These are phyloP conservation scores for Xestia rhomboidea DNA, from an alignment of 2,888 invertebrate species.

Conservation along the genomic window DNA sequence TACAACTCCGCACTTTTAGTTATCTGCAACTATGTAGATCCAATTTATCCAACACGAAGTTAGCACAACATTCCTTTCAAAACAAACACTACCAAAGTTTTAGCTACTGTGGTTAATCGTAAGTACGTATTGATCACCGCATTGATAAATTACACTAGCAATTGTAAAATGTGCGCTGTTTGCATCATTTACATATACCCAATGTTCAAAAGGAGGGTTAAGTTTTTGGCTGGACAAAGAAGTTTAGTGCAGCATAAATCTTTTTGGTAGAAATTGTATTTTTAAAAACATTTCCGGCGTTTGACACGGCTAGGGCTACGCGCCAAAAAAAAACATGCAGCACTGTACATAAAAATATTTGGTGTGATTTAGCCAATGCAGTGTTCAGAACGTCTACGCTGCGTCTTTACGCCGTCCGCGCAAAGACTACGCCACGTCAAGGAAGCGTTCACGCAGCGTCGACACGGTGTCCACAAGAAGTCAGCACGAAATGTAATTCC, in stretches of 20 bases:
- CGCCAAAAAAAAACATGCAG: too few species aligned
- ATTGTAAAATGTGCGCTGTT: not conserved
- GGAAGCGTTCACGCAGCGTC: not conserved
- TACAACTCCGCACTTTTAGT: not conserved
- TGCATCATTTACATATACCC: not conserved
- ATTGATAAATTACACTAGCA: not conserved
- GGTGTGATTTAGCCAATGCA: not conserved
- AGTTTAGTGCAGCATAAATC: not conserved
- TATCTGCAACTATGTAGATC: not conserved
- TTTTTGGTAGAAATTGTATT: not conserved
- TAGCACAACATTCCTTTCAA: constrained; percentile 1
- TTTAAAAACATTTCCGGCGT: not conserved
- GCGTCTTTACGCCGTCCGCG: not conserved
- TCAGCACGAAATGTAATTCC: not conserved
- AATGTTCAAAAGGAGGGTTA: not conserved
- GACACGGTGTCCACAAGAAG: not conserved
- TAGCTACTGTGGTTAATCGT: not conserved
- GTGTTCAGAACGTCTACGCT: not conserved
- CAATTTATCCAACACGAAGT: constrained; percentile 7
- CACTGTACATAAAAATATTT: not conserved
- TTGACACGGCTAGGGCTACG: not conserved
- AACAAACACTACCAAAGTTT: constrained; percentile 7
- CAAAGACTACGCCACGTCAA: not conserved
- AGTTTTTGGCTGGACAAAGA: not conserved
- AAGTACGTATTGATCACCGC: constrained; percentile 5